These are phyloP conservation scores for Nothocercus julius DNA, from an alignment of 2,113 vertebrate genomes.

Conservation along the genomic window DNA sequence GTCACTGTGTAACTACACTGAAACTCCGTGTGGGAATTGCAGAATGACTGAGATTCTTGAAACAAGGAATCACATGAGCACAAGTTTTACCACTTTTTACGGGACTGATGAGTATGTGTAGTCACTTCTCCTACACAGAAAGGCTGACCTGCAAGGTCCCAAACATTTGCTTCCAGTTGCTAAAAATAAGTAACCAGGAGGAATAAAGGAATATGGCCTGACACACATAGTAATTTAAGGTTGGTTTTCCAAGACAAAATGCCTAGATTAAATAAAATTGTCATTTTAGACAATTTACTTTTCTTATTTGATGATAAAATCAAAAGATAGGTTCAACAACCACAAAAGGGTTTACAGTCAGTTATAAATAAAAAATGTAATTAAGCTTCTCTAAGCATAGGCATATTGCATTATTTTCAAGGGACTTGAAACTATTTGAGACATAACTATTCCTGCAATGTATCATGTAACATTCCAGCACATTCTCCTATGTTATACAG, in stretches of 20 bases:
- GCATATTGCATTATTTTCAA: neutral
- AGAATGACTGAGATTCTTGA: neutral
- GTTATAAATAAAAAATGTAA: neutral
- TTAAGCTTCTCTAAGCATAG: neutral
- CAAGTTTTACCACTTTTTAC: neutral
- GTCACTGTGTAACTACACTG: no score
- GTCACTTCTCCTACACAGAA: neutral
- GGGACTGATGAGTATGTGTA: neutral
- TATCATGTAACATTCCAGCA: neutral
- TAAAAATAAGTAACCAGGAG: neutral
- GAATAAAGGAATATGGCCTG: neutral
- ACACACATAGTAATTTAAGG: neutral
- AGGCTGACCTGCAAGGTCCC: neutral
- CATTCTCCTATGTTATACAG: neutral
- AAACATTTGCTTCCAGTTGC: neutral
- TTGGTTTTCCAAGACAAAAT: neutral
- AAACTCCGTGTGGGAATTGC: neutral
- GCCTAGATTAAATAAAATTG: neutral
- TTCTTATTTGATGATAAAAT: no score
- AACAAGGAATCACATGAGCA: neutral
- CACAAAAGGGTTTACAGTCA: neutral
- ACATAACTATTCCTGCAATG: neutral
- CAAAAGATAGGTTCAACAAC: neutral
- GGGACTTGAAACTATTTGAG: neutral
- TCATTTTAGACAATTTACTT: no score